A percentile compares a stretch with the other conserved stretches of the same genome.
These are phyloP conservation scores for Pardosa pseudoannulata DNA, from an alignment of 2,888 invertebrate species.

Conservation along the genomic window DNA sequence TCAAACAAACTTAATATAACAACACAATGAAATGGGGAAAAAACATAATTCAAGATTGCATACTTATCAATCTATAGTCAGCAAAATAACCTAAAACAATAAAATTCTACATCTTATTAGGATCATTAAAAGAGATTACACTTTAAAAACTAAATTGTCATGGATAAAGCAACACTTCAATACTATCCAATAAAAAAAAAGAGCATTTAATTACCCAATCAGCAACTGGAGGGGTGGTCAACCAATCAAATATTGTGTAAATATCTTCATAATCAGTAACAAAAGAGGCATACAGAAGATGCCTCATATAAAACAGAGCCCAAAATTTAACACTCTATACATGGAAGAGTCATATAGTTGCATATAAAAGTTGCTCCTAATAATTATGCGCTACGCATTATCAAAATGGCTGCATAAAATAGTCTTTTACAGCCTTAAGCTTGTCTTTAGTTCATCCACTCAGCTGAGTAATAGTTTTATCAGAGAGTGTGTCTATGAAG, in stretches of 20 bases:
- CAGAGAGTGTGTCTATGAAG: background rate
- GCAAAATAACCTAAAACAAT: too few species aligned
- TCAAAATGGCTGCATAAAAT: constrained; percentile 9
- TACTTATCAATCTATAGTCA: too few species aligned
- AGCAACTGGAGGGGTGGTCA: background rate
- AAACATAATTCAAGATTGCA: too few species aligned
- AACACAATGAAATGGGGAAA: too few species aligned
- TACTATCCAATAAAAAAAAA: too few species aligned
- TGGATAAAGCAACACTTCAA: too few species aligned
- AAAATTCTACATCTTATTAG: too few species aligned
- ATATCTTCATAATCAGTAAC: background rate
- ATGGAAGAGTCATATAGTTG: background rate
- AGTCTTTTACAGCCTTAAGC: background rate
- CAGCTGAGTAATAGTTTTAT: background rate
- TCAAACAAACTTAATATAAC: too few species aligned
- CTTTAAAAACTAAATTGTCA: too few species aligned
- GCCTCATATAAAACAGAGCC: background rate
- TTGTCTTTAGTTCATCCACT: background rate
- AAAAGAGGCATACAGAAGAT: background rate
- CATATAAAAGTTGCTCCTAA: background rate
- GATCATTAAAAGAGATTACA: too few species aligned
- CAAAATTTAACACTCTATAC: background rate
- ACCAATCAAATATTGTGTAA: background rate
- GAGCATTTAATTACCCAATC: background rate
- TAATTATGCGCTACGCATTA: background rate